Evolutionary conservation across 2,888 invertebrate species (phyloP), one percentile per base, ranked within the genome.

Genomic region (Clostera curtula): DNA sequence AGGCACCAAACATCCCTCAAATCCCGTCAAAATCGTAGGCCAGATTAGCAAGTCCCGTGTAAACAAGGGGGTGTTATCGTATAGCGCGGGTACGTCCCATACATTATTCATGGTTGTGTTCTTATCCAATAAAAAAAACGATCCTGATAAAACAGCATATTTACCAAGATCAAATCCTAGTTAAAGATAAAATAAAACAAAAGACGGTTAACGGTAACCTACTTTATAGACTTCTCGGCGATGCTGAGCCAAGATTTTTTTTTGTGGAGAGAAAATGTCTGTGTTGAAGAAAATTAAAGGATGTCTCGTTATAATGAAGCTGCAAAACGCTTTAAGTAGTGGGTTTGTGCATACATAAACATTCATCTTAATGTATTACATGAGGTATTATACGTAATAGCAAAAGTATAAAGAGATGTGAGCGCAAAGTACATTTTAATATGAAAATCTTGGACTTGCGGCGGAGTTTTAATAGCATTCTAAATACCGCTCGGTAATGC

Each of bases 101-200:
- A 63, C 72, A 77, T 77, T 68, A 79, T 79, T 70, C 68, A 77
- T 76, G 59, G 73, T 54, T 57, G 54, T 61, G 56, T 65, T 55
- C 51, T 51, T 52, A 51, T 47, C 48, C 46, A 53, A 57, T 58
- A 65, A 59, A 62, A 53, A 62, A 56, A 40, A 40, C 40, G 40
- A 43, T 46, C 43, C 34, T 27, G 27, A 37, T 39, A 37, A 43
- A 46, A 50, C 34, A 41, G 34, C 17, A 28, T 32, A 21, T 31
- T 43, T 36, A 38, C 31, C 19, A 22, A 28, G 38, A 32, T 42
- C 35, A 38, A 30, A 22, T 5, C 20, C 1, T 10, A 23, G 27
- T 34, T 27, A 43, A 31, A 33, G 10, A 36, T 34, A 39, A 19
- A 36, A 48, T 34, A 38, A 42, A 46, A 41, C 35, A 38, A 43